These are phyloP conservation scores for Cacatua alba DNA, from an alignment of 2,113 vertebrate genomes.

Conservation along the genomic window DNA sequence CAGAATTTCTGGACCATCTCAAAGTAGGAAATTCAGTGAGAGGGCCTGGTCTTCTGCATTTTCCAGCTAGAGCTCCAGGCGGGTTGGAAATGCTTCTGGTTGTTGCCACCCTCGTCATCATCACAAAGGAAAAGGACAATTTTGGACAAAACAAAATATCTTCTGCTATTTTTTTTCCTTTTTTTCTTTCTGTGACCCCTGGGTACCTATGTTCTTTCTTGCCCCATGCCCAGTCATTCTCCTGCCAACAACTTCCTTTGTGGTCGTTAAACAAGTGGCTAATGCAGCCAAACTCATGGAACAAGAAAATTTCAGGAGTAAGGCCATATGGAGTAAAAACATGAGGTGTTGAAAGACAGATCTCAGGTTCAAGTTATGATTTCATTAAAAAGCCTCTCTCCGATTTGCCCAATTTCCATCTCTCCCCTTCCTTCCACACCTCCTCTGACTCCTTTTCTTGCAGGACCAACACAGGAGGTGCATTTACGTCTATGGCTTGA, in stretches of 20 bases:
- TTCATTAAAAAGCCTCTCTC: slow-evolving; percentile 11
- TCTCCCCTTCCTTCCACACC: not conserved
- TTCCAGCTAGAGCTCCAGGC: not conserved
- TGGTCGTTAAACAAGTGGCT: not conserved
- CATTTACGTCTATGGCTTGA: not conserved
- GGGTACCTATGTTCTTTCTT: not conserved
- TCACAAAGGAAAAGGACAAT: not conserved
- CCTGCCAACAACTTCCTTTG: not conserved
- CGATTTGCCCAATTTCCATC: slow-evolving; percentile 36
- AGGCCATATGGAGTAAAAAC: slow-evolving; percentile 43
- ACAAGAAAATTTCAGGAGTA: slow-evolving; percentile 48
- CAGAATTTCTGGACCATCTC: not conserved
- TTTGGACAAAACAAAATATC: not conserved
- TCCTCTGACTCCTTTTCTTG: not conserved
- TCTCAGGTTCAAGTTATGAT: slow-evolving; percentile 46
- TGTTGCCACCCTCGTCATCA: not conserved
- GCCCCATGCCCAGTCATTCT: not conserved
- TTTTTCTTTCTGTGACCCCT: not conserved
- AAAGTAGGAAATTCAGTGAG: not conserved
- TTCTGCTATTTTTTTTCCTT: accelerated
- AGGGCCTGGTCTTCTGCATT: not conserved
- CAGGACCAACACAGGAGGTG: not conserved
- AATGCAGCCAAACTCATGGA: slow-evolving; percentile 28
- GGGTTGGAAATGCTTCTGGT: not conserved
- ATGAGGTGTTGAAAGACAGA: slow-evolving; percentile 69